Conservation (phyloP, 1,140 invertebrate species). For the Leptoteleia sp. region DNA sequence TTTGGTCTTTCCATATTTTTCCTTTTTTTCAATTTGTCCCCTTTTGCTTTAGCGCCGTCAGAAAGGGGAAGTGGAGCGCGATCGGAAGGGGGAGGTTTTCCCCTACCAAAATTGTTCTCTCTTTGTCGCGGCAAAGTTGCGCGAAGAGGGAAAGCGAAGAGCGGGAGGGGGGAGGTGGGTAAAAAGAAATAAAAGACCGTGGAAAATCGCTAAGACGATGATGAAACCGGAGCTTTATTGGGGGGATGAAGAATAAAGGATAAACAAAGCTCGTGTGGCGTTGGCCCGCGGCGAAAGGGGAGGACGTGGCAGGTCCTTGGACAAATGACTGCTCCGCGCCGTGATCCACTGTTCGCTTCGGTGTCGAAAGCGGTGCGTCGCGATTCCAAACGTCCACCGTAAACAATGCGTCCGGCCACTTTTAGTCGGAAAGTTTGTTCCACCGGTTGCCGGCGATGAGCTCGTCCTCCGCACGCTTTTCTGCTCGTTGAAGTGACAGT, state of each 20-base stretch:
- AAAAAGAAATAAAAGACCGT: conserved; percentile 10
- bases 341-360: conserved; percentile 42
- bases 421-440: neutral
- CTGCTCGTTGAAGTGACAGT: no score
- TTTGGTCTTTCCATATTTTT: neutral
- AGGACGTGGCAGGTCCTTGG: conserved; percentile 46
- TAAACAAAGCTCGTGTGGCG: conserved; percentile 37
- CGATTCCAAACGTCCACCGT: conserved; percentile 13
- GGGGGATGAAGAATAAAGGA: conserved; percentile 37
- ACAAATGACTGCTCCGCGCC: conserved; percentile 39
- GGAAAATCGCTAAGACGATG: conserved; percentile 30
- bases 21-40: conserved; percentile 1
- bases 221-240: no score
- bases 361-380: conserved; percentile 50
- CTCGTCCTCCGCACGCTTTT: no score
- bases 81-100: conserved; percentile 29
- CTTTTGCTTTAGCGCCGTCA: neutral
- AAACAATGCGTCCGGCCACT: conserved; percentile 5
- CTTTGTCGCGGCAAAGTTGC: conserved; percentile 6
- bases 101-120: conserved; percentile 22
- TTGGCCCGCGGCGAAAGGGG: conserved; percentile 42
- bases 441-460: no score
- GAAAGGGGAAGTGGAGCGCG: conserved; percentile 4
- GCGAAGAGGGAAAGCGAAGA: no score
- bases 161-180: neutral